Conservation (phyloP, 2,113 vertebrate genomes). For the Plestiodon gilberti region DNA sequence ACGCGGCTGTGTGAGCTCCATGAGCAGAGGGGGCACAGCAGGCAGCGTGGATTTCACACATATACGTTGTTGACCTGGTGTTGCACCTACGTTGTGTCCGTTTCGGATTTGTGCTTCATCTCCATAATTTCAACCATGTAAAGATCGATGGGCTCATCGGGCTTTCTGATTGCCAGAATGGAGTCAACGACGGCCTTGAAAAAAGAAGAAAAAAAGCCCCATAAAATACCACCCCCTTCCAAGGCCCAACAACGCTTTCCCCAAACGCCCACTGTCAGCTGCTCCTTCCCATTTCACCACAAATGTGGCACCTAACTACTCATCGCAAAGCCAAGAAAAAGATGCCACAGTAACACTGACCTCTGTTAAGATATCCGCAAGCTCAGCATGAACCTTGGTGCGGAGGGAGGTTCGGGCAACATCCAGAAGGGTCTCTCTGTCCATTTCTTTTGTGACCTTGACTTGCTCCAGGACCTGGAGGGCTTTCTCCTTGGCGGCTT, state of each 20-base stretch:
- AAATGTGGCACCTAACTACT: too few relatives aligned
- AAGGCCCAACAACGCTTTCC: neutral
- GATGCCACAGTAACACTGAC: slow-evolving; percentile 55
- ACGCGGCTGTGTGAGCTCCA: neutral
- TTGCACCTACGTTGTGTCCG: slow-evolving; percentile 90
- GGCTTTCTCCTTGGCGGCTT: slow-evolving; percentile 92
- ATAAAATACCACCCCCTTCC: neutral
- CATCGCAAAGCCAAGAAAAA: neutral
- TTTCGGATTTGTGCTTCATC: slow-evolving; percentile 98
- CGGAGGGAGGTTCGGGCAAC: slow-evolving; percentile 94
- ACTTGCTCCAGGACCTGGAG: slow-evolving; percentile 91
- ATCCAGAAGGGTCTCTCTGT: slow-evolving; percentile 90
- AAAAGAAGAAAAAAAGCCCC: neutral
- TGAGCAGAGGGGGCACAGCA: neutral
- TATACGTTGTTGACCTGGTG: neutral
- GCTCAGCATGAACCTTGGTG: slow-evolving; percentile 92
- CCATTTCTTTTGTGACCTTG: slow-evolving; percentile 92
- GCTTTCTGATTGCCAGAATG: slow-evolving; percentile 87
- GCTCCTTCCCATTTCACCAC: neutral
- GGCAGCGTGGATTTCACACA: neutral
- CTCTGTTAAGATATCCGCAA: slow-evolving; percentile 96
- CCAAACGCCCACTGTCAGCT: neutral
- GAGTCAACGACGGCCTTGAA: slow-evolving; percentile 94
- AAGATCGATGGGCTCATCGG: slow-evolving; percentile 90
- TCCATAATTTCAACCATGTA: slow-evolving; percentile 99